Evolutionary conservation across 2,113 vertebrate species (phyloP).

Genomic region (Hippolais icterina): DNA sequence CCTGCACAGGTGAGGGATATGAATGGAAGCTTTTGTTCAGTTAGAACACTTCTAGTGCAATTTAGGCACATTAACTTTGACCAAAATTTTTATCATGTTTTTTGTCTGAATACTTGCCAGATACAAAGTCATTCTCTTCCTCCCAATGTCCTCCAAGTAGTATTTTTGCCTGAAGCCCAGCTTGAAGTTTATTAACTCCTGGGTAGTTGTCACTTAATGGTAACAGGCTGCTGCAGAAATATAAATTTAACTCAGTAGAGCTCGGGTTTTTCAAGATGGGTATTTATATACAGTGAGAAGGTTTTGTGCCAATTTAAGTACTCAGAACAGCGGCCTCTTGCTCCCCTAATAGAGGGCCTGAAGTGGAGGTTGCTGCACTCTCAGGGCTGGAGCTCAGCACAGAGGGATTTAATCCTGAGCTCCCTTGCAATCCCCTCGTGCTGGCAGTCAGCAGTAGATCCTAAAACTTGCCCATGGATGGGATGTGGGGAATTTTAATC

Average conservation of each 20-base stretch:
- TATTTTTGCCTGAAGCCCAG: background rate
- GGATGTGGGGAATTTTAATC: background rate
- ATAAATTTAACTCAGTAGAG: background rate
- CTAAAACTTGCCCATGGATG: background rate
- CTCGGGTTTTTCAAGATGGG: background rate
- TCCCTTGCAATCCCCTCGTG: background rate
- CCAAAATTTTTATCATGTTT: background rate
- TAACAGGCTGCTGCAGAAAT: background rate
- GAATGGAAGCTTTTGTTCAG: background rate
- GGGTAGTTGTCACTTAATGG: background rate
- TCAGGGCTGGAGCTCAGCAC: background rate
- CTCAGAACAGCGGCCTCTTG: background rate
- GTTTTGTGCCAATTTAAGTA: background rate
- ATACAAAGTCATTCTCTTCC: background rate
- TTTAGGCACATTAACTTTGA: background rate
- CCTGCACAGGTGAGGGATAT: background rate
- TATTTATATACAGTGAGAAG: background rate
- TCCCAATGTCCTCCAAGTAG: background rate
- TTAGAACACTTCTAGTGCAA: background rate
- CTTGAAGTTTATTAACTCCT: background rate
- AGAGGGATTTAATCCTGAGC: background rate
- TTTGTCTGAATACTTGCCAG: background rate
- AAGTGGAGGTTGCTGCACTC: background rate
- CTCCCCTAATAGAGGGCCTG: background rate
- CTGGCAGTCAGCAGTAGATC: background rate